Base-by-base conservation (phyloP, 2,888 invertebrate species). In the Hoplodrina ambigua region DNA sequence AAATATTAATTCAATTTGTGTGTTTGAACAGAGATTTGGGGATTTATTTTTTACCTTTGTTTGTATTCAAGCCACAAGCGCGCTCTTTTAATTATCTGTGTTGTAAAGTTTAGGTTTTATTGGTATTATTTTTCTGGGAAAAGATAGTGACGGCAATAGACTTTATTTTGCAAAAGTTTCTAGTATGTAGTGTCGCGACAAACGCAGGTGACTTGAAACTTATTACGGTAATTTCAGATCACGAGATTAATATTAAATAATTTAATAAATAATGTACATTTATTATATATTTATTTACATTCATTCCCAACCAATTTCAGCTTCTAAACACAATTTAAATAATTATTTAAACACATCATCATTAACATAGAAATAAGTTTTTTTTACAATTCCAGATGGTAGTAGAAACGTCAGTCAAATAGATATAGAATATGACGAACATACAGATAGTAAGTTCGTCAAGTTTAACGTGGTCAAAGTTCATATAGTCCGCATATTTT, bases 1-100 rank as follows among this genome's bases (percentile, higher is more conserved):
- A 87, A 88, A 87, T 84, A 87, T 86, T 86, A 87, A 89, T 88
- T 88, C 85, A 86, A 87, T 87, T 88, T 86, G 85, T 80, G 82
- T 89, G 88, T 88, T 75, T 75, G 64, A 77, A 72, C 72, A 75
- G 70, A 56, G 19, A 30, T 52, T 52, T 75, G 54, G 8, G 20
- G 15, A 53, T 62, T 59, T 69, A 60, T 66, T 56, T 55, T 67
- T 53, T 55, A 49, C 53, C 58, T 70, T 72, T 69, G 62, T 72
- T 70, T 63, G 52, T 10, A 61, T 81, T 83, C 78, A 85, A 84
- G 17, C 46, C 46, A 46, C 46, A 17, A 46, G 17, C 4, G 46
- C 17, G 81, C 70, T 81, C 64, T 80, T 87, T 84, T 85, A 84
- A 86, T 87, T 87, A 83, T 85, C 64, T 84, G n/a, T 57, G 55